These are phyloP conservation scores for Lanistes nyassanus DNA, from an alignment of 1,140 invertebrate species.

Conservation along the genomic window DNA sequence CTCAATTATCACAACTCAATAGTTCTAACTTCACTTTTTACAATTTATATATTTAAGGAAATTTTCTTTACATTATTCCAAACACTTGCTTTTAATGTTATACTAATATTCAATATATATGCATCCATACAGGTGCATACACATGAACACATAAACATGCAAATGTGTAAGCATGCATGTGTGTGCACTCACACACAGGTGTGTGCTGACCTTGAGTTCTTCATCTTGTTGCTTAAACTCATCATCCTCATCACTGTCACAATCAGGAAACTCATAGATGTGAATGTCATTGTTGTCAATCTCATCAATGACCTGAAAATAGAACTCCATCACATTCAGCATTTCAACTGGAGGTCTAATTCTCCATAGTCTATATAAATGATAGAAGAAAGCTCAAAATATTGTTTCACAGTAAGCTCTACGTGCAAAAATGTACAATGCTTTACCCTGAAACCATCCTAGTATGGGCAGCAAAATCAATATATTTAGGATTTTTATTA, in stretches of 20 bases:
- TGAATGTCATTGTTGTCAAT: constrained; percentile 61
- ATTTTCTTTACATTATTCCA: no score
- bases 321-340: background rate
- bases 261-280: constrained; percentile 67
- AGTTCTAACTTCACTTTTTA: no score
- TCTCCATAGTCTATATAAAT: background rate
- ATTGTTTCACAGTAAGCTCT: no score
- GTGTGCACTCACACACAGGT: background rate
- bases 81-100: no score
- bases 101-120: no score
- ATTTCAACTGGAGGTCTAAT: background rate
- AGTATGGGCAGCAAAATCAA: no score
- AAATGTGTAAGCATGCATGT: background rate
- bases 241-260: constrained; percentile 68
- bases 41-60: no score
- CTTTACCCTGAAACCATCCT: no score
- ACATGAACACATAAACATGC: constrained; percentile 2
- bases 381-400: no score
- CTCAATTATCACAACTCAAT: no score
- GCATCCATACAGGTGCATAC: background rate
- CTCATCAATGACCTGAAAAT: constrained; percentile 59
- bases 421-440: no score
- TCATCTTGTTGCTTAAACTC: constrained; percentile 66
- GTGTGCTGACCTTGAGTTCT: constrained; percentile 57
- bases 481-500: no score